Evolutionary conservation across 1,140 invertebrate species (phyloP).

Genomic region (Spodoptera frugiperda): DNA sequence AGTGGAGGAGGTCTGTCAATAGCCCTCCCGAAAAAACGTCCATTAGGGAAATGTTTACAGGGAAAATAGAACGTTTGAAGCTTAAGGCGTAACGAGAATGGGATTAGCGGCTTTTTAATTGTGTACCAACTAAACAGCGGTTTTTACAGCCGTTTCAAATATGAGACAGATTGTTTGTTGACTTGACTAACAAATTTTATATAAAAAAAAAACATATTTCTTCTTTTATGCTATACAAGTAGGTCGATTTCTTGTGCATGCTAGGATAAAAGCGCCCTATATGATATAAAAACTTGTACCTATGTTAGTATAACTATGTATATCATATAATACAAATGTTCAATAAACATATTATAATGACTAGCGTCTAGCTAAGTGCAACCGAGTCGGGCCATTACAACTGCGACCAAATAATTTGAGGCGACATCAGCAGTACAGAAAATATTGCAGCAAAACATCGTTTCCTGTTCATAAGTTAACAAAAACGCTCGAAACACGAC

Average conservation of each 20-base stretch:
- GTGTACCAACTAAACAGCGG: no score
- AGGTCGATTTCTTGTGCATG: no score
- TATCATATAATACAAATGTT: no score
- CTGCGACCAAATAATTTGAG: conserved; percentile 20
- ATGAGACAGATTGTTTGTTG: no score
- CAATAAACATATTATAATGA: neutral
- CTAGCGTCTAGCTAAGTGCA: neutral
- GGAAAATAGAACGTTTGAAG: conserved; percentile 11
- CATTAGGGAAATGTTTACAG: neutral
- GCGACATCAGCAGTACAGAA: conserved; percentile 11
- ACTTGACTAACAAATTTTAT: no score
- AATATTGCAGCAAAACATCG: conserved; percentile 30
- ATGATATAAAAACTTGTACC: no score
- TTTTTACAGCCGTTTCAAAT: no score
- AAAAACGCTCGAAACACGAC: conserved; percentile 62
- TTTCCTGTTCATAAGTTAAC: conserved; percentile 48
- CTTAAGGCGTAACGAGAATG: neutral
- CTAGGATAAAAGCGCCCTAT: no score
- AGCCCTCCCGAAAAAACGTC: conserved; percentile 10
- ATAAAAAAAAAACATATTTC: no score
- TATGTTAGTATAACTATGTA: no score
- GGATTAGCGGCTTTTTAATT: neutral
- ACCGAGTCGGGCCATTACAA: neutral
- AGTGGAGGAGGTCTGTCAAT: conserved; percentile 13
- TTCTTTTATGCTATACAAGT: no score